A percentile compares a stretch with the other conserved stretches of the same genome.
These are phyloP conservation scores for Micromussa lordhowensis DNA, from an alignment of 92 coral and sea anemone genomes.

Conservation along the genomic window DNA sequence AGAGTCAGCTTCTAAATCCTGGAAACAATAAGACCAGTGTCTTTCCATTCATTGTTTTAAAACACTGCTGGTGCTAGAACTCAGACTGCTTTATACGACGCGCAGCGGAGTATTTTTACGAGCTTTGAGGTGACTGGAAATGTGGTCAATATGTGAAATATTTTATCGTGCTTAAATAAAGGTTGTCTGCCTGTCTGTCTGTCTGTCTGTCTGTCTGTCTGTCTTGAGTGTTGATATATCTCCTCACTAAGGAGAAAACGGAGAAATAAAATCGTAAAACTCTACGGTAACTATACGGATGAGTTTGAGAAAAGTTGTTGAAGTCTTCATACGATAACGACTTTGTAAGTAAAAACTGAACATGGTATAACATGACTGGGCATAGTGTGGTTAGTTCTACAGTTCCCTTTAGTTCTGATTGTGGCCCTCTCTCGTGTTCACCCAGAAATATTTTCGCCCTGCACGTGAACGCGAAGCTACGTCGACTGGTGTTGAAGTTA, in stretches of 20 bases:
- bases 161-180: too few species aligned
- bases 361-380: not conserved
- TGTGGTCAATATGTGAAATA: too few species aligned
- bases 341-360: not conserved
- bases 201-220: too few species aligned
- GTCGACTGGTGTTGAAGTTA: not conserved
- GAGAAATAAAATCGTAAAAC: too few species aligned
- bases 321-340: not conserved
- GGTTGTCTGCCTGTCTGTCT: too few species aligned
- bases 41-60: not conserved
- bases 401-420: too few species aligned
- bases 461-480: not conserved
- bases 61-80: not conserved
- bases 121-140: too few species aligned
- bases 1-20: conserved; percentile 4
- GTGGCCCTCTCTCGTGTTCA: not conserved
- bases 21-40: not conserved
- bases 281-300: too few species aligned
- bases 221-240: too few species aligned
- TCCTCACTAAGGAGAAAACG: too few species aligned
- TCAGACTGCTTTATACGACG: not conserved
- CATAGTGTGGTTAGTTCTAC: not conserved
- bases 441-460: not conserved
- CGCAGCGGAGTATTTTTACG: too few species aligned
- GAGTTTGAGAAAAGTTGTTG: too few species aligned